Base-by-base conservation (phyloP, 2,797 vertebrate genomes). In the Somateria mollissima region DNA sequence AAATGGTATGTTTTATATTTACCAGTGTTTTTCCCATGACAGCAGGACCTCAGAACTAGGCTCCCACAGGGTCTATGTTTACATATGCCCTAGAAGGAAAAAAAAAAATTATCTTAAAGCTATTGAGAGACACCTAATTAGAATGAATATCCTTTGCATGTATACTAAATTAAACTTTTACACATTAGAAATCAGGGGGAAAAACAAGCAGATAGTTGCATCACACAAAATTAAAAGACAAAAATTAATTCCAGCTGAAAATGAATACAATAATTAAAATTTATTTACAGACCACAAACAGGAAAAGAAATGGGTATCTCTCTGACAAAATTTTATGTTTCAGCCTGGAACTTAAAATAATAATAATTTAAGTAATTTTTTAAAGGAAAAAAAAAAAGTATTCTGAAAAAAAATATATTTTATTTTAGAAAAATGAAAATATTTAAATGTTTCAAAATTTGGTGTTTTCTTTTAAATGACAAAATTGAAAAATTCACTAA, bases 111-210 rank as follows among this genome's bases (percentile, higher is more conserved):
- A 47, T 56, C 41, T 69, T 28, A 83, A 91, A 88, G 18, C 45
- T 69, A 89, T 36, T 61, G 53, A 87, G 11, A 77, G 41, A 90
- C 78, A 85, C 36, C 81, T 90, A 36, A 90, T 73, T 87, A 90
- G 53, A 88, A 92, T 73, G 3, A 81, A n/a, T 91, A 78, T 32
- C 7, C 12, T 69, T 61, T 66, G 41, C 2, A 6, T 24, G 19
- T 49, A 25, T 36, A 66, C 43, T 28, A 77, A 91, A 92, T 87
- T 70, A 84, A 90, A 57, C 19, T 57, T 30, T 80, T 36, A 43
- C 27, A 85, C 20, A 79, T 49, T 73, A 78, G 34, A 90, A 75
- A 60, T 58, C 30, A 82, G 30, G 66, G 3, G 16, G 20, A 54
- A 89, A 89, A 83, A 27, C n/a, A 83, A 76, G n/a, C 41, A 77